Evolutionary conservation across 2,888 invertebrate species (phyloP), one percentile per base, ranked within the genome.

Genomic region (Scotopteryx bipunctaria): DNA sequence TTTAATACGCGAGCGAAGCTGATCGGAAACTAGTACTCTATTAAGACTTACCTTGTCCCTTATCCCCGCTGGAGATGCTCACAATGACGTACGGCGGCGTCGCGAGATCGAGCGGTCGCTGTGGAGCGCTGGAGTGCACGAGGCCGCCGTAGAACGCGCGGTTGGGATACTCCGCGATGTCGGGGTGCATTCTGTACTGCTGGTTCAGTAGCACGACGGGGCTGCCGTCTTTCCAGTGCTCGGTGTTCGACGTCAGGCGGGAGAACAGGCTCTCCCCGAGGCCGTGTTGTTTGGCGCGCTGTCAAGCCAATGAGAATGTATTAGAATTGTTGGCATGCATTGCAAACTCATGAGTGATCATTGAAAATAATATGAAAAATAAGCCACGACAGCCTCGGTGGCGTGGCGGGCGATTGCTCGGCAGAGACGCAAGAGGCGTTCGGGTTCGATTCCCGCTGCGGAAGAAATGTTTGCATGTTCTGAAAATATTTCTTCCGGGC

Each of bases 141-240:
- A 73, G 80, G 4, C 91, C 91, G 33, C 81, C 85, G 74, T 97
- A 96, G 80, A 96, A 95, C 35, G 91, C 92, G 25, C 88, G 79
- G 79, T 95, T 96, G 0, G 98, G 97, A 91, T 95, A 98, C 47
- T 87, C 83, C 1, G 94, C 94, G 61, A 98, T 97, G 45, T 94
- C 94, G 0, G 92, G 91, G 63, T 96, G 94, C 98, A 98, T 98
- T 57, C 98, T 92, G 81, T 97, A 97, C 78, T 98, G 98, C 1
- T 83, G 90, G 59, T 91, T 86, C 19, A 96, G 83, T 63, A 92
- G 81, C 57, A 91, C 83, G 5, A 93, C 86, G 0, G 92, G 92
- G 61, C 70, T 78, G 25, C 61, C 72, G 4, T 40, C 29, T 4
- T 69, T 43, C 67, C 85, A 80, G 1, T 71, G 70, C 45, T 89